Evolutionary conservation across 2,888 invertebrate species (phyloP), one percentile per base, ranked within the genome.

Genomic region (Drosophila neutralis): DNA sequence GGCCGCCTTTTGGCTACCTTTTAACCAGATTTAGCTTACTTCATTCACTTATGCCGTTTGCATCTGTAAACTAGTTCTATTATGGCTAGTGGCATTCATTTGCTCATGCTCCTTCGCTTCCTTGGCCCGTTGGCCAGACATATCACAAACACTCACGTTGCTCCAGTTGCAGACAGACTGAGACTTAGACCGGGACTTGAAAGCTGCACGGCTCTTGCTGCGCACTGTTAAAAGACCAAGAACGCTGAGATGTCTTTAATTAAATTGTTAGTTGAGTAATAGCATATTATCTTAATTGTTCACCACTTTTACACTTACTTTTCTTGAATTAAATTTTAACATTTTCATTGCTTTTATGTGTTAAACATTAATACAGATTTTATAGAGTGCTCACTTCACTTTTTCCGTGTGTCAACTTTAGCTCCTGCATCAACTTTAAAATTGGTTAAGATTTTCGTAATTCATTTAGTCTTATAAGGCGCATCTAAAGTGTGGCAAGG

Each of bases 11-110:
- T 60, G 40, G 61, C 76, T 54, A 65, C 38, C 57, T 69, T 57
- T 53, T 56, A 27, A 18, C 40, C 53, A 58, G 40, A 49, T 38
- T 51, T 38, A n/a, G 33, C 27, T 42, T 48, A 60, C 24, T 45
- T 77, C 69, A 69, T 68, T 62, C 68, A 42, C 51, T 58, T 27
- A 52, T 21, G 11, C 52, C 27, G 56, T 57, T 67, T 68, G 49
- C 61, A 61, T 60, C 49, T 71, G 61, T 54, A 80, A 78, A 78
- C 78, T 75, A 63, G 78, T 78, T 78, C 35, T 75, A 54, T 62
- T 56, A 70, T 52, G 60, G 70, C 67, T 45, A 7, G 5, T 42
- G 5, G 31, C 11, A 21, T 57, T 40, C 58, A 38, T 33, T 60
- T 48, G 40, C 56, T 64, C 54, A 53, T 74, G 61, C 60, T 61